These are phyloP conservation scores for Sebastes fasciatus DNA, from an alignment of 2,113 vertebrate species.

Conservation along the genomic window DNA sequence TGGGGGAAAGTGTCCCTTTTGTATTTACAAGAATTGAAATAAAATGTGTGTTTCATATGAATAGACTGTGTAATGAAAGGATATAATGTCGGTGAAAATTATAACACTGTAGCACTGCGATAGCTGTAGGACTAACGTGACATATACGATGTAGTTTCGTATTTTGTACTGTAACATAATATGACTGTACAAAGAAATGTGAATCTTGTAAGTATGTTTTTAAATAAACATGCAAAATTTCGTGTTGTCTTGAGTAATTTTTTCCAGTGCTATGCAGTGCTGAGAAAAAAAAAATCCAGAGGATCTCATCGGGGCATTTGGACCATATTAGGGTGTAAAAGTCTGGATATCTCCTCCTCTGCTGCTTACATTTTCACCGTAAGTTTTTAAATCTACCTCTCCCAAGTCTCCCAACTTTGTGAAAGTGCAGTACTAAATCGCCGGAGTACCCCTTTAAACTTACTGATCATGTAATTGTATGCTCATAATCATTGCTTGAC, in stretches of 20 bases:
- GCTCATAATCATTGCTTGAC: not conserved
- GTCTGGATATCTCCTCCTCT: not conserved
- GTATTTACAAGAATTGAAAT: conserved; percentile 33
- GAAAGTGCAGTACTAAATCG: not conserved
- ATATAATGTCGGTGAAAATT: conserved; percentile 19
- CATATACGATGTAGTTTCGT: conserved; percentile 38
- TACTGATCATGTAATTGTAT: not conserved
- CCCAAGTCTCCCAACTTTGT: not conserved
- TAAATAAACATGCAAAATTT: conserved; percentile 66
- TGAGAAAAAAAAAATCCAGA: not conserved
- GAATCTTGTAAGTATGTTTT: conserved; percentile 64
- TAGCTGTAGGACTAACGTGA: conserved; percentile 49
- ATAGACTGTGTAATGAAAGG: conserved; percentile 20
- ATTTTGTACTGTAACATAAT: conserved; percentile 60
- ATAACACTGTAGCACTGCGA: conserved; percentile 17
- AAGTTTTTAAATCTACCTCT: no score
- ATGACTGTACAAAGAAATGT: conserved; percentile 69
- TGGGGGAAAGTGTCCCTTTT: conserved; percentile 11
- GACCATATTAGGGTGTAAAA: not conserved
- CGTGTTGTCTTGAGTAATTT: conserved; percentile 16
- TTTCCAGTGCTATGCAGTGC: not conserved
- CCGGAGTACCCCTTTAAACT: not conserved
- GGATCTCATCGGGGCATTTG: no score
- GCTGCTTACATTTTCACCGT: no score
- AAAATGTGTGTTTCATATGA: conserved; percentile 25